A percentile compares a stretch with the other conserved stretches of the same genome.
phyloP scores from a whole-genome alignment of 53 echinoderm and acorn worm species.

The Hippasteria phrygiana region DNA sequence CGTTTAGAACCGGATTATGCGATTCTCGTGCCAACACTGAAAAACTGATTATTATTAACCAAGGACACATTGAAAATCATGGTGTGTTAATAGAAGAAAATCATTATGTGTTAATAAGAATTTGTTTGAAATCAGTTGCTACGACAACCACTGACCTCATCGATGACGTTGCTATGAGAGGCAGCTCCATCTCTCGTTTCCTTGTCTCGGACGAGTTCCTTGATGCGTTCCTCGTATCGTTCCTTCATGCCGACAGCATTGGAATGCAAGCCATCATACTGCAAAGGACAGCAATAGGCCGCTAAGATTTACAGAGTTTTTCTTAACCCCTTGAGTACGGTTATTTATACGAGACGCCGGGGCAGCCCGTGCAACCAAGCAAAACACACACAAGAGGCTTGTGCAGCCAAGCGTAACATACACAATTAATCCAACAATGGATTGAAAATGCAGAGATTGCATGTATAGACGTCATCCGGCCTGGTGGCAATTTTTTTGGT shows the following conservation, averaged over 20 bases:
- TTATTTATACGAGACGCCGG: slow-evolving; percentile 83
- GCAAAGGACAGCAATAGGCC: not conserved
- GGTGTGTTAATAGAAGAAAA: too few species aligned
- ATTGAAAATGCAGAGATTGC: too few species aligned
- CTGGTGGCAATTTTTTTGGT: too few species aligned
- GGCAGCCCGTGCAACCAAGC: too few species aligned
- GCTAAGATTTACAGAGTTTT: not conserved
- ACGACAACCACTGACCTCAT: slow-evolving; percentile 82
- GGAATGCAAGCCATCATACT: slow-evolving; percentile 92
- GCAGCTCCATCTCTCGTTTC: slow-evolving; percentile 68
- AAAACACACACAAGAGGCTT: too few species aligned
- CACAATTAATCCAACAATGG: too few species aligned
- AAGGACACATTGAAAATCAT: too few species aligned
- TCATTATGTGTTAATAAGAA: not conserved
- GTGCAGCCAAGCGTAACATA: too few species aligned
- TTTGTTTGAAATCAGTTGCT: not conserved
- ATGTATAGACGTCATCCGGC: too few species aligned
- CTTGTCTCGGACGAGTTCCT: slow-evolving; percentile 83
- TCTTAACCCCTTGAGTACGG: slow-evolving; percentile 92
- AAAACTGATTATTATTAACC: too few species aligned
- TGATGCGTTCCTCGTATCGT: slow-evolving; percentile 90
- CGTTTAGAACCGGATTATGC: too few species aligned
- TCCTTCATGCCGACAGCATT: slow-evolving; percentile 95
- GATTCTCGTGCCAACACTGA: too few species aligned
- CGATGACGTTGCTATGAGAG: slow-evolving; percentile 79